Evolutionary conservation across 2,797 vertebrate species (phyloP), one percentile per base, ranked within the genome.

Genomic region (Leucoraja ocellata): DNA sequence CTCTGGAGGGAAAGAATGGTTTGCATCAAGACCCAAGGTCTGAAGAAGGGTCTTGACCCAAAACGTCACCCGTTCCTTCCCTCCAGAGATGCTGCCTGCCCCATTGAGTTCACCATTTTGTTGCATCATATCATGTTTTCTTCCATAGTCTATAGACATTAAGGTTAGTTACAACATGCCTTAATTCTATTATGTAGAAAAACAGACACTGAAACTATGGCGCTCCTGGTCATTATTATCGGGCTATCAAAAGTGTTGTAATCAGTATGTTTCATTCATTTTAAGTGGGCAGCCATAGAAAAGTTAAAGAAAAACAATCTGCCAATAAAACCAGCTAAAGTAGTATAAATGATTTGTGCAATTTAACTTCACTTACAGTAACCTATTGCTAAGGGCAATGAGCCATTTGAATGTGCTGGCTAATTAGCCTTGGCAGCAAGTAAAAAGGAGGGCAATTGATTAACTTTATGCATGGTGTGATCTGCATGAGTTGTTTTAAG

Each of bases 321-420:
- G n/a, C n/a, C 18, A 88, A 32, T 84, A 61, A 61, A 61, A n/a
- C 81, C 11, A 65, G 14, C n/a, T 36, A 13, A 7, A 36, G 36
- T 68, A 14, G n/a, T 8, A 88, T 88, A 88, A 88, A 68, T 36
- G 63, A 36, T 36, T 32, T 68, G 84, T 11, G 84, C 23, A 18
- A 36, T 36, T 88, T 88, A 88, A 88, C 61, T 68, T 88, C n/a
- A 88, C n/a, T 36, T 88, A 63, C n/a, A 36, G 83, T 58, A 86
- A 86, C 25, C 13, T 88, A 88, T 10, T 36, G n/a, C 8, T 68
- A 36, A 1, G 16, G 46, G 61, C 63, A 88, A 88, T 65, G 61
- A 68, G n/a, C 63, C 63, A 88, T 68, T 68, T 36, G 16, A 88
- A 21, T 88, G n/a, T 65, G 32, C 63, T 88, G 68, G 36, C 84